Conservation (phyloP, 2,888 invertebrate species). For the Gandaritis pyraliata region DNA sequence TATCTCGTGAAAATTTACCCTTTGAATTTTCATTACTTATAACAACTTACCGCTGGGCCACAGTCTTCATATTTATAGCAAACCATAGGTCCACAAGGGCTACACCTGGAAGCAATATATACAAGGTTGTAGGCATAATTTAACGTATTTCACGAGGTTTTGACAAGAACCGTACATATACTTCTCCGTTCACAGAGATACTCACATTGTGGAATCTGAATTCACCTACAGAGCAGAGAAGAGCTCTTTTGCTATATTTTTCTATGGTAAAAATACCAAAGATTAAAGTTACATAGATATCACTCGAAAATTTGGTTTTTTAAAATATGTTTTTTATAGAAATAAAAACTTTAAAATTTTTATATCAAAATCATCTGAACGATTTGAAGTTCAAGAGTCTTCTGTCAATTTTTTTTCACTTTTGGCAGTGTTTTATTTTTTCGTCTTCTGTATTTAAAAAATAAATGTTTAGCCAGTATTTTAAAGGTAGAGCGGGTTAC, state of each 20-base stretch:
- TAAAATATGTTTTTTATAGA: constrained; percentile 50
- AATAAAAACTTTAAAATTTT: constrained; percentile 49
- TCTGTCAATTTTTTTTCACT: constrained; percentile 56
- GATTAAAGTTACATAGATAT: constrained; percentile 47
- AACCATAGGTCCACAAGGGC: constrained; percentile 78
- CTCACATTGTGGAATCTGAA: constrained; percentile 48
- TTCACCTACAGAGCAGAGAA: constrained; percentile 38
- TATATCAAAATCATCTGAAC: constrained; percentile 60
- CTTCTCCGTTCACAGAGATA: constrained; percentile 13
- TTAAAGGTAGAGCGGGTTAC: constrained; percentile 4
- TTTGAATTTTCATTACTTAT: background rate
- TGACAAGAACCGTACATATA: background rate
- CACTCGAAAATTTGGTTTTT: constrained; percentile 54
- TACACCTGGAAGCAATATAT: constrained; percentile 68
- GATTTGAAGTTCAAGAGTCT: constrained; percentile 51
- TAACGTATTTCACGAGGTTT: too few species aligned
- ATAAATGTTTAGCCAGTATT: constrained; percentile 33
- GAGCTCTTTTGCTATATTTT: constrained; percentile 42
- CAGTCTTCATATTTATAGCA: constrained; percentile 83
- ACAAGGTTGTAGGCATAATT: too few species aligned
- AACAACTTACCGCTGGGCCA: constrained; percentile 72
- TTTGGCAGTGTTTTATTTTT: constrained; percentile 41
- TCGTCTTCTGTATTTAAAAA: constrained; percentile 46
- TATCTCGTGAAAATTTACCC: background rate
- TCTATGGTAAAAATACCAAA: constrained; percentile 37